phyloP scores from a whole-genome alignment of 2,888 invertebrate genomes.

The Chrysodeixis includens region DNA sequence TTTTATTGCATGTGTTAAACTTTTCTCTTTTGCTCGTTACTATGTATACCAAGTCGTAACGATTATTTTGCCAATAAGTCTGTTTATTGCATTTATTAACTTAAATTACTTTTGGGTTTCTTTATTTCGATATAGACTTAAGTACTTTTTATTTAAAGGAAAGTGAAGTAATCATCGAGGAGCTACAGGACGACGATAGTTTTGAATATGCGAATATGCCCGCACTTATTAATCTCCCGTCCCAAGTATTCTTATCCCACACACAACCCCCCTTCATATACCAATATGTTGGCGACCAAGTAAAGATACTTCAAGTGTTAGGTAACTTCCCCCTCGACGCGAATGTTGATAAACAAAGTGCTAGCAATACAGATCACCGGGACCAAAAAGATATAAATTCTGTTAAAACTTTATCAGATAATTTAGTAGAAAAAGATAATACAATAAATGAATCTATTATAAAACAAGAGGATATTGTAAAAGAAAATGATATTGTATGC shows the following conservation, averaged over 20 bases:
- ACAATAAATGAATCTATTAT: constrained; percentile 30
- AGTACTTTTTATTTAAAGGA: constrained; percentile 88
- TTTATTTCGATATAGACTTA: constrained; percentile 81
- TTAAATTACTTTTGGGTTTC: constrained; percentile 61
- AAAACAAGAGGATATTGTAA: constrained; percentile 27
- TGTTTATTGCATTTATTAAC: constrained; percentile 84
- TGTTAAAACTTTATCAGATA: constrained; percentile 56
- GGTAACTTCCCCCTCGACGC: constrained; percentile 78
- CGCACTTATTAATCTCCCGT: constrained; percentile 78
- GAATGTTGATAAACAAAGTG: constrained; percentile 65
- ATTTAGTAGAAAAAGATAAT: constrained; percentile 45
- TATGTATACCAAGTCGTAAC: constrained; percentile 33
- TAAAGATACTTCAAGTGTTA: constrained; percentile 83
- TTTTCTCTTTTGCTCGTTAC: constrained; percentile 10
- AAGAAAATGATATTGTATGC: constrained; percentile 31
- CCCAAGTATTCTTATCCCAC: constrained; percentile 80
- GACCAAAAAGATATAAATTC: constrained; percentile 67
- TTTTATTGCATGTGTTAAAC: constrained; percentile 32
- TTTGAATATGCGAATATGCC: constrained; percentile 85
- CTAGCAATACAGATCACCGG: constrained; percentile 70
- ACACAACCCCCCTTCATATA: constrained; percentile 85
- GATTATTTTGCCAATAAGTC: constrained; percentile 68
- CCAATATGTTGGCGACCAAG: constrained; percentile 82
- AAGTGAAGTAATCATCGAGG: constrained; percentile 87
- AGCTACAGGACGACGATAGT: constrained; percentile 84